These are phyloP conservation scores for Solen grandis DNA, from an alignment of 1,140 invertebrate species.

Conservation along the genomic window DNA sequence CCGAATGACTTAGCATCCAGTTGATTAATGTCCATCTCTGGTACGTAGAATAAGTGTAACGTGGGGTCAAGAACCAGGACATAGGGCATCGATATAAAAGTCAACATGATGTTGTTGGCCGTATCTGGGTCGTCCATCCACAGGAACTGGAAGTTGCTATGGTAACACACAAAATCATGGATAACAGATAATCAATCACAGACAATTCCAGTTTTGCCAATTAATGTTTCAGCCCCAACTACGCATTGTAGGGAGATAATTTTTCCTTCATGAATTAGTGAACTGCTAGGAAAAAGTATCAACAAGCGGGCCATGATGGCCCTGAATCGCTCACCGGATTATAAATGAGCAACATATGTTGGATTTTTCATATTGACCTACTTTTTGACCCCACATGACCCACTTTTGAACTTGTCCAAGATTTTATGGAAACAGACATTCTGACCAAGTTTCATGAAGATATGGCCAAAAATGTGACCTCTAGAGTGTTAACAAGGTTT, in stretches of 20 bases:
- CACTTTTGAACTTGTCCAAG: no score
- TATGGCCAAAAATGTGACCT: no score
- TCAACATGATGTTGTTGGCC: slow-evolving; percentile 77
- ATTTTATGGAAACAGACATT: no score
- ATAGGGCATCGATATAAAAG: slow-evolving; percentile 66
- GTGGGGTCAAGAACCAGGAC: slow-evolving; percentile 73
- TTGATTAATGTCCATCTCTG: slow-evolving; percentile 57
- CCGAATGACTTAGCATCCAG: slow-evolving; percentile 63
- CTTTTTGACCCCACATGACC: no score
- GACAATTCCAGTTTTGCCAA: background rate
- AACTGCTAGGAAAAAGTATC: background rate
- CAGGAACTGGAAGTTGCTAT: slow-evolving; percentile 76
- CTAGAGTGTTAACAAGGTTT: no score
- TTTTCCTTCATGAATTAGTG: background rate
- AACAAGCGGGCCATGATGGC: background rate
- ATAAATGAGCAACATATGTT: no score
- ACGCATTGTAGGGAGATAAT: background rate
- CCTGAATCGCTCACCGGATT: no score
- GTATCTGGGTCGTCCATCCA: slow-evolving; percentile 77
- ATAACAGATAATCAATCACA: background rate
- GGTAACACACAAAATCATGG: slow-evolving; percentile 18
- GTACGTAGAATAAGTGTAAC: slow-evolving; percentile 73
- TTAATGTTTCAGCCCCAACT: background rate
- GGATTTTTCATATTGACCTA: no score
- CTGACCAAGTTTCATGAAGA: no score